Evolutionary conservation across 53 echinoderm and acorn worm species (phyloP), one percentile per base, ranked within the genome.

Genomic region (Henricia sp.): DNA sequence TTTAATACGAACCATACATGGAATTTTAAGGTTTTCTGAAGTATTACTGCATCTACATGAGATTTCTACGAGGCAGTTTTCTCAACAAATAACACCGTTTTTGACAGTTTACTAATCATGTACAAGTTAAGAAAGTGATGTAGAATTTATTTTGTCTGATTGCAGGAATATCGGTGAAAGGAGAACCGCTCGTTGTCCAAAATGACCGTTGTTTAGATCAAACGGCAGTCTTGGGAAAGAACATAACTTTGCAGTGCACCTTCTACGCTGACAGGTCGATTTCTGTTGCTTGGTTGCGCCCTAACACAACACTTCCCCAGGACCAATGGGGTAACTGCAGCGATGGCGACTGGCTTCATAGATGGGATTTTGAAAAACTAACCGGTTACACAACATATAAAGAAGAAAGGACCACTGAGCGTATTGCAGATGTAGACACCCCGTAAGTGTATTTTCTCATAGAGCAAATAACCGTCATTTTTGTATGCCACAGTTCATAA

Each of bases 121-220:
- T n/a, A n/a, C n/a, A n/a, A 23, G 1, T 13, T 16, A 43, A 13
- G 11, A 9, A 3, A 46, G 11, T 12, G 14, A 11, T 70, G 1
- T 28, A 25, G 25, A 13, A 24, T 13, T 70, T 70, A n/a, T 28
- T 44, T 44, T 60, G 28, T 21, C 55, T 55, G 5, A 3, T 37
- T 2, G 0, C 70, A 70, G 70, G 28, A 27, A 13, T 19, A 19
- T 70, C 4, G 13, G 42, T 43, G 70, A 44, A 1, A 1, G 44
- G 44, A 12, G 37, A 25, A 1, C 70, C 70, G 0, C 70, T 70
- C 12, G 43, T 11, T 2, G 43, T 70, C 17, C 70, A 43, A 13
- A 21, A 70, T 6, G 12, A 44, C 10, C 70, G 42, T 46, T 80
- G 80, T 50, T 32, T 14, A 0, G 64, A 80, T 35, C 80, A 48